Conservation (phyloP, 2,797 vertebrate genomes). For the Dendrocincla fuliginosa region DNA sequence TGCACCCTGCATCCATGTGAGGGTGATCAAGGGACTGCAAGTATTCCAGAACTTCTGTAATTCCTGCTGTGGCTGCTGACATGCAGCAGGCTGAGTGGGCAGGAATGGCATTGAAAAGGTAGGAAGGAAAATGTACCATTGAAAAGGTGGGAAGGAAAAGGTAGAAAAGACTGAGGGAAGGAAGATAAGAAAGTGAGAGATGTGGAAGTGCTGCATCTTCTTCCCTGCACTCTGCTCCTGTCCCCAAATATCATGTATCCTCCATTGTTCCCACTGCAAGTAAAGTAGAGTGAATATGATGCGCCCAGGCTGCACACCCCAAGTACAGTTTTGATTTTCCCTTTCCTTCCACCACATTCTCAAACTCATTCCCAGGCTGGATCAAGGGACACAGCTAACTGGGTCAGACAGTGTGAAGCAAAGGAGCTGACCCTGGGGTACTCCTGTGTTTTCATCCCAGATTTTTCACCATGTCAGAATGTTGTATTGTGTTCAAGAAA, state of each 20-base stretch:
- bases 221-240: background rate
- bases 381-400: background rate
- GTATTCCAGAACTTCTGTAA: background rate
- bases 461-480: background rate
- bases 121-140: background rate
- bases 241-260: background rate
- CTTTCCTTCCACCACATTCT: background rate
- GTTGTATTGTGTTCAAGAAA: background rate
- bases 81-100: background rate
- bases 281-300: background rate
- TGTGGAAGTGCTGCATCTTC: background rate
- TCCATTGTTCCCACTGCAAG: background rate
- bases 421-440: background rate
- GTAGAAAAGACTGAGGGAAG: background rate
- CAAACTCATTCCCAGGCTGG: background rate
- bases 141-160: background rate
- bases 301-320: background rate
- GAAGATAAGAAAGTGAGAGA: background rate
- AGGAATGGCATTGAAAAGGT: background rate
- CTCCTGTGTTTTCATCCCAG: background rate
- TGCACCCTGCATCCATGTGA: background rate
- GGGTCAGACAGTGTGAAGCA: background rate
- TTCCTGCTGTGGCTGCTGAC: background rate
- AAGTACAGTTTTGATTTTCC: background rate
- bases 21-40: background rate